Conservation (phyloP, 2,888 invertebrate genomes). For the Phania funesta region DNA sequence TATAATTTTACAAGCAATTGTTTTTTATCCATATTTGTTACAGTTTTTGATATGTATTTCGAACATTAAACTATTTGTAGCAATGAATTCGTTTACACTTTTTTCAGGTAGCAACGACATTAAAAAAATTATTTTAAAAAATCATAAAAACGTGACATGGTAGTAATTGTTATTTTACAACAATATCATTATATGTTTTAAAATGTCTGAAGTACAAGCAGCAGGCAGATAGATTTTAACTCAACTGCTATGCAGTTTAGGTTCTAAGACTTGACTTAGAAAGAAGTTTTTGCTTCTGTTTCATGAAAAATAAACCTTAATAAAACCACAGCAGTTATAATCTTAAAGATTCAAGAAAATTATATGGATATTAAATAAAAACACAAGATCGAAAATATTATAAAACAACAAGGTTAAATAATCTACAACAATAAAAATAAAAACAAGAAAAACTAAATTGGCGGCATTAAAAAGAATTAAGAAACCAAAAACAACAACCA, state of each 20-base stretch:
- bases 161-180: conserved; percentile 63
- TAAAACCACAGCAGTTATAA: not conserved
- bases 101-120: not conserved
- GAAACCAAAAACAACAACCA: conserved; percentile 9
- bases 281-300: not conserved
- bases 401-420: conserved; percentile 48
- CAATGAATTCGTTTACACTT: conserved; percentile 41
- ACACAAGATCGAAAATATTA: not conserved
- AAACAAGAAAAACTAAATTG: too few species aligned
- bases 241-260: not conserved
- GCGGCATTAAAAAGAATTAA: not conserved
- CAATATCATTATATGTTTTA: conserved; percentile 47
- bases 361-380: conserved; percentile 31
- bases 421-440: conserved; percentile 5
- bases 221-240: not conserved
- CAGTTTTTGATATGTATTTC: not conserved
- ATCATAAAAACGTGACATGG: conserved; percentile 60
- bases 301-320: not conserved
- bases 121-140: not conserved
- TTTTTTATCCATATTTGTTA: not conserved
- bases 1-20: conserved; percentile 24
- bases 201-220: conserved; percentile 17
- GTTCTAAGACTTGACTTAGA: not conserved
- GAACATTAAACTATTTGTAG: conserved; percentile 24
- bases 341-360: conserved; percentile 24